Conservation (phyloP, 2,888 invertebrate genomes). For the Tiliacea aurago region DNA sequence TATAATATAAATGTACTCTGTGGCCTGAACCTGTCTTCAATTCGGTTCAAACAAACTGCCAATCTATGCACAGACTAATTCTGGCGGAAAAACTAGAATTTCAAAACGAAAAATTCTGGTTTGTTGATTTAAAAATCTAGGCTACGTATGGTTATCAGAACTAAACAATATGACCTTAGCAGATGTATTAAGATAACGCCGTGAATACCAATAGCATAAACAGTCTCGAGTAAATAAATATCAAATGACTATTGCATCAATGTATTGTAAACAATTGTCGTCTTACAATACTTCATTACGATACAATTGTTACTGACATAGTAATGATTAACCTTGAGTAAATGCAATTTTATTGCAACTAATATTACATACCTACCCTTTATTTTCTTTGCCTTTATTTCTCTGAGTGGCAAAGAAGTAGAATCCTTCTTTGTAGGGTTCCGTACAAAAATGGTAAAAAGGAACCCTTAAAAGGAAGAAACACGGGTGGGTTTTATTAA, state of each 20-base stretch:
- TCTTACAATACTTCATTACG: conserved; percentile 23
- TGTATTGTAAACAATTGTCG: conserved; percentile 14
- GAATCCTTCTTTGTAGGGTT: no score
- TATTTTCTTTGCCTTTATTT: not conserved
- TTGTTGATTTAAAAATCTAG: not conserved
- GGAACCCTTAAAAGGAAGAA: no score
- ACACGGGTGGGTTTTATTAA: no score
- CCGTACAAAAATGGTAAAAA: no score
- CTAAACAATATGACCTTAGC: not conserved
- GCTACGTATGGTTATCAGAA: not conserved
- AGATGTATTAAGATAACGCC: conserved; percentile 1
- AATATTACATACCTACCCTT: not conserved
- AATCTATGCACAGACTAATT: not conserved
- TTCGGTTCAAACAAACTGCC: not conserved
- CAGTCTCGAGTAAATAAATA: conserved; percentile 11
- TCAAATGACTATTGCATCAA: conserved; percentile 17
- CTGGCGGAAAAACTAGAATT: not conserved
- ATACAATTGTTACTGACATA: conserved; percentile 31
- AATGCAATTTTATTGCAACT: not conserved
- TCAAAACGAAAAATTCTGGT: not conserved
- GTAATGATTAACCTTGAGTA: conserved; percentile 7
- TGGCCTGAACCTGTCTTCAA: not conserved
- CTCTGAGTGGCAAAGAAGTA: not conserved
- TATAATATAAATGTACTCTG: no score
- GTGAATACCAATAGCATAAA: conserved; percentile 29